Conservation (phyloP, 2,113 vertebrate species). For the Otocyon megalotis region DNA sequence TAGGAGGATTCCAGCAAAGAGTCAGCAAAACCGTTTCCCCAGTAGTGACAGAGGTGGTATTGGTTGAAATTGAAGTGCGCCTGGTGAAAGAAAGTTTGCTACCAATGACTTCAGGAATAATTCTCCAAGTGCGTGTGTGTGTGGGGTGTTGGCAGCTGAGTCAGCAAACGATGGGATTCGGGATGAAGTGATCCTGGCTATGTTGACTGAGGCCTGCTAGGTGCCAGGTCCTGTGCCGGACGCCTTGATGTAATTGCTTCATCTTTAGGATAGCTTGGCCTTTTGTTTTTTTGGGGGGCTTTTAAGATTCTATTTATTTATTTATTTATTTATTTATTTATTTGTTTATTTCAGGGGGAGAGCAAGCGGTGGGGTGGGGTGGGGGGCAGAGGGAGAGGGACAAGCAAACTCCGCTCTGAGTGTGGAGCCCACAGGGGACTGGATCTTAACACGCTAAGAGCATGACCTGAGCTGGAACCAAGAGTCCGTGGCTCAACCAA, state of each 20-base stretch:
- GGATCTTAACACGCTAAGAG: neutral
- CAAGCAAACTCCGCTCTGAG: neutral
- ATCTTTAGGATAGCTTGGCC: neutral
- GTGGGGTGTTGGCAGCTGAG: slow-evolving; percentile 29
- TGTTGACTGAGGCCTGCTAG: neutral
- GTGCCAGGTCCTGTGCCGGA: neutral
- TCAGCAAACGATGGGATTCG: slow-evolving; percentile 8
- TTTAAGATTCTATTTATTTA: neutral
- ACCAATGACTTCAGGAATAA: neutral
- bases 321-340: neutral
- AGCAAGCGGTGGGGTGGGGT: neutral
- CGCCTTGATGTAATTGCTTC: neutral
- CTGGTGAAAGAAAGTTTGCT: slow-evolving; percentile 23
- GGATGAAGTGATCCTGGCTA: neutral
- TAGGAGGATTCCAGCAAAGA: neutral
- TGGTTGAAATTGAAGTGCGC: slow-evolving; percentile 24
- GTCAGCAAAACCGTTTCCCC: slow-evolving; percentile 36
- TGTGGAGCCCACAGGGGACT: neutral
- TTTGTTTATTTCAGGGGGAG: neutral
- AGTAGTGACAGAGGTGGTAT: neutral
- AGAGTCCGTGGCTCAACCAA: neutral
- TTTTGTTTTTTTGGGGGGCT: neutral
- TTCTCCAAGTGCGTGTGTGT: neutral
- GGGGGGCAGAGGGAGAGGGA: neutral
- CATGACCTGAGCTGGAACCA: neutral